Evolutionary conservation across 1,140 invertebrate species (phyloP), one percentile per base, ranked within the genome.

Genomic region (Orussus abietinus): DNA sequence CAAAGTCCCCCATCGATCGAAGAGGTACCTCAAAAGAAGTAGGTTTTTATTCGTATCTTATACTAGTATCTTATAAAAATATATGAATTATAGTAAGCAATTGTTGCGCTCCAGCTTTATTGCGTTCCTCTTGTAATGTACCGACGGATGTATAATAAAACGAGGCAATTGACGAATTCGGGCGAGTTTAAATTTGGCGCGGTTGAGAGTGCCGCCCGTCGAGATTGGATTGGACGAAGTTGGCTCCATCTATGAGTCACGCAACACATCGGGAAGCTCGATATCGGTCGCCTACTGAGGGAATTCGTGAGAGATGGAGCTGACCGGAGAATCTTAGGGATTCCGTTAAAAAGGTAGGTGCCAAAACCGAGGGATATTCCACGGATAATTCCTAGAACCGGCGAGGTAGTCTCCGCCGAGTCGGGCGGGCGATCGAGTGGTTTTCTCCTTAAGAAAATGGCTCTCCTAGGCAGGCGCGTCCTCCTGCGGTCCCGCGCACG

Each of bases 1-100:
- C 71, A 77, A 42, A 64, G 71, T 17, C 75, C 77, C 33, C 69
- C 77, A 13, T 62, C 75, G 12, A 42, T 72, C 6, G 80, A 86
- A 62, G 77, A 82, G 57, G 70, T 82, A 19, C 62, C 43, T 56
- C 58, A 56, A 10, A 49, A 57, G 30, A 64, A 66, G 11, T 28
- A 5, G 4, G 32, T 4, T n/a, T 40, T 11, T 21, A 21, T 12
- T n/a, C n/a, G n/a, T n/a, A n/a, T n/a, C n/a, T n/a, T n/a, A n/a
- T n/a, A n/a, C n/a, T n/a, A n/a, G n/a, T n/a, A n/a, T n/a, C n/a
- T n/a, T n/a, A n/a, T n/a, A n/a, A n/a, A n/a, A n/a, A n/a, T n/a
- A n/a, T n/a, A n/a, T n/a, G n/a, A n/a, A n/a, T n/a, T n/a, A n/a
- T n/a, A n/a, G n/a, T n/a, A n/a, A n/a, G n/a, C n/a, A n/a, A n/a